phyloP scores from a whole-genome alignment of 2,113 vertebrate genomes.

The Bubo bubo region DNA sequence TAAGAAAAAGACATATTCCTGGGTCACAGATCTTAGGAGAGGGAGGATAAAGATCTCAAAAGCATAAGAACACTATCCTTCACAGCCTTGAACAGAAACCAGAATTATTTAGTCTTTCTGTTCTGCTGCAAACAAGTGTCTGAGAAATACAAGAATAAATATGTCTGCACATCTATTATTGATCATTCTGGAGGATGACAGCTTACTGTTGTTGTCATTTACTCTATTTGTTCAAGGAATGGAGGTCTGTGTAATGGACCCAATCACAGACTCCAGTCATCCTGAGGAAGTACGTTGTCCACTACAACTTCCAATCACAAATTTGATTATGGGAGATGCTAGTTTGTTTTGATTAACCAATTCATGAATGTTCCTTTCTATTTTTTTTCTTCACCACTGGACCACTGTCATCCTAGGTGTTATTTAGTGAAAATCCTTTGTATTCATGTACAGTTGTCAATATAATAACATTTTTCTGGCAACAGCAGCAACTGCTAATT shows the following conservation, averaged over 20 bases:
- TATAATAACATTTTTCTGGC: background rate
- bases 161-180: background rate
- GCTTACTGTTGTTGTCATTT: background rate
- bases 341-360: background rate
- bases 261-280: background rate
- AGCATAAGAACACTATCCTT: background rate
- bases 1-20: background rate
- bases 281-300: background rate
- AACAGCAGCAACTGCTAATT: background rate
- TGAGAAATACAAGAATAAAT: background rate
- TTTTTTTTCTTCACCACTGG: background rate
- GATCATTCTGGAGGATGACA: background rate
- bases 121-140: background rate
- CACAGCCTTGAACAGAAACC: background rate
- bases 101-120: background rate
- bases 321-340: background rate
- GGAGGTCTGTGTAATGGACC: background rate
- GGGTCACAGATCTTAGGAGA: background rate
- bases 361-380: background rate
- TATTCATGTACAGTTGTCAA: background rate
- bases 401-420: background rate
- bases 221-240: background rate
- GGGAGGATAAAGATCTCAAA: background rate
- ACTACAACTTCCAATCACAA: background rate
- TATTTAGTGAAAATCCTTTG: background rate